Base-by-base conservation (phyloP, 2,888 invertebrate genomes). In the Scaptomyza parva region DNA sequence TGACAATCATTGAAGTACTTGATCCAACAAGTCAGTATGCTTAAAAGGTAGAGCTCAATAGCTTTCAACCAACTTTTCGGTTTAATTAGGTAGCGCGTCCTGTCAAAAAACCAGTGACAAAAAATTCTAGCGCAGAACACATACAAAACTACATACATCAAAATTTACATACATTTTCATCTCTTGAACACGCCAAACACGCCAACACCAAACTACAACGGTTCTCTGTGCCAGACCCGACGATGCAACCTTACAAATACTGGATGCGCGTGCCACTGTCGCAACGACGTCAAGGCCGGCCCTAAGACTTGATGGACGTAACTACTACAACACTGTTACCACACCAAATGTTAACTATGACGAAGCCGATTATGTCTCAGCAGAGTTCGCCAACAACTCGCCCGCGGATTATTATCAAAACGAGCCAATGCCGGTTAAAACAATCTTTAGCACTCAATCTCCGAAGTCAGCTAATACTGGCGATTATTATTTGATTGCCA, bases 401-500 rank as follows among this genome's bases (percentile, higher is more conserved):
- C 39, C 68, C 17, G 78, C 72, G 8, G 82, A 87, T 43, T 87
- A 84, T 50, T 84, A 82, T 59, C 77, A 71, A 39, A 69, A 58
- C 11, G 79, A 85, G 24, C 68, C 55, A 22, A 59, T 44, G 9
- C 45, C 61, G 2, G 28, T 47, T 5, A 54, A 58, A 26, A 51
- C 14, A 18, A 63, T 58, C 5, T 26, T 22, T 2, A 69, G 60
- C 6, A 70, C 73, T 11, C 72, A 66, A 48, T 22, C 67, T 9
- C 67, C 82, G 1, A 76, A 73, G 51, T 44, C 73, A 28, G 41
- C 69, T n/a, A 53, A 76, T 11, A 69, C 76, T 8, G 85, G 87
- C 65, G 88, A 89, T 57, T 90, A 86, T 68, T 84, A 85, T 75
- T 30, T 84, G 33, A 76, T 89, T 18, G 80, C 63, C 39, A 84